phyloP scores from a whole-genome alignment of 2,797 vertebrate genomes.

The Amblyopsis hoosieri region DNA sequence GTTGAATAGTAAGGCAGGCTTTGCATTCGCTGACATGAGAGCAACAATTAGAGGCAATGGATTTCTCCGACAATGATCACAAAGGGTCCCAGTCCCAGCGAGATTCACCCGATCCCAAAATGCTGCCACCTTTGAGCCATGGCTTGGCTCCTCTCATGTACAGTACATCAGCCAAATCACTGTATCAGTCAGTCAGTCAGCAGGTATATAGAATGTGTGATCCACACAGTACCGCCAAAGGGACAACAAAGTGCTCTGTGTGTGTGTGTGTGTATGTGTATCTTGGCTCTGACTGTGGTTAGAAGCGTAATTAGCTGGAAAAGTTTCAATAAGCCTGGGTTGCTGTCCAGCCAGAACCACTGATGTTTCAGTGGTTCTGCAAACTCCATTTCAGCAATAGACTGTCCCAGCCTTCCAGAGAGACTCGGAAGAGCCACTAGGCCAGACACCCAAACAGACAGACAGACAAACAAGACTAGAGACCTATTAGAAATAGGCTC shows the following conservation, averaged over 20 bases:
- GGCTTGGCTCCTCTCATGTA: slow-evolving; percentile 6
- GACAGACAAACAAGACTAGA: slow-evolving; percentile 18
- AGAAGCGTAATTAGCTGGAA: slow-evolving; percentile 49
- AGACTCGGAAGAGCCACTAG: background rate
- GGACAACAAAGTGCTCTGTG: slow-evolving; percentile 16
- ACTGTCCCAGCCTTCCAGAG: background rate
- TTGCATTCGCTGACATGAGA: slow-evolving; percentile 8
- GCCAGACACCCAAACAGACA: background rate
- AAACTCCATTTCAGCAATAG: background rate
- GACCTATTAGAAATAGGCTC: slow-evolving; percentile 37
- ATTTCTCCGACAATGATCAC: slow-evolving; percentile 29
- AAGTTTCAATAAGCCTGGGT: slow-evolving; percentile 33
- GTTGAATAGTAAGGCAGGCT: background rate
- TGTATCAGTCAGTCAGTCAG: slow-evolving; percentile 25
- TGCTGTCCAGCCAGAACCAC: background rate
- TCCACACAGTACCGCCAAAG: slow-evolving; percentile 24
- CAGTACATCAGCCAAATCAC: slow-evolving; percentile 29
- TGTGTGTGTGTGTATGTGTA: slow-evolving; percentile 5
- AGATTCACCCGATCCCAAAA: background rate
- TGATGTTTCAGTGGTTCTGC: slow-evolving; percentile 9
- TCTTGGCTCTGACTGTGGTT: background rate
- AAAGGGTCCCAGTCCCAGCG: slow-evolving; percentile 2
- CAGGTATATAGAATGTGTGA: slow-evolving; percentile 33
- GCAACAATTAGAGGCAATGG: slow-evolving; percentile 57
- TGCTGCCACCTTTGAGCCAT: background rate